Conservation (phyloP, 2,113 vertebrate genomes). For the Thamnaconus septentrionalis region DNA sequence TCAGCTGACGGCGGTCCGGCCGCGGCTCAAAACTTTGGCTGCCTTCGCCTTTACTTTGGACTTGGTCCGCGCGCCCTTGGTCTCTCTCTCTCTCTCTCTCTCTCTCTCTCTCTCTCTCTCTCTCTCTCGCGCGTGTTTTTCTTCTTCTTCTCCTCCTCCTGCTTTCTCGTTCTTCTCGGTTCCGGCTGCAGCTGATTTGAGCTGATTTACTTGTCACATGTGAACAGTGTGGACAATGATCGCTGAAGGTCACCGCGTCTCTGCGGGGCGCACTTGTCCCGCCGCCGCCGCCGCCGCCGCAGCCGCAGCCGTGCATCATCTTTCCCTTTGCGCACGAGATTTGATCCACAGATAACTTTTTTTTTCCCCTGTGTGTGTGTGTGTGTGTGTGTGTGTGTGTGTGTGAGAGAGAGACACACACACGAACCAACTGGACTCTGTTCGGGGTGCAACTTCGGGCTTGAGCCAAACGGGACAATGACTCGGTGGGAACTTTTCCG, state of each 20-base stretch:
- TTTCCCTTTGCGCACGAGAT: slow-evolving; percentile 30
- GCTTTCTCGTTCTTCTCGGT: too few species aligned
- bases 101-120: too few species aligned
- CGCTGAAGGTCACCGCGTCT: slow-evolving; percentile 36
- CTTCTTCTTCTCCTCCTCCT: too few species aligned
- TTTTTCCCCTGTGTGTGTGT: not conserved
- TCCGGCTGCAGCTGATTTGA: not conserved
- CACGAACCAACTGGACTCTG: not conserved
- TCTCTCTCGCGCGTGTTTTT: too few species aligned
- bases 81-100: too few species aligned
- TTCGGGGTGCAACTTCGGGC: slow-evolving; percentile 26
- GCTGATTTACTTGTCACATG: slow-evolving; percentile 22
- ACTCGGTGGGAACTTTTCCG: slow-evolving; percentile 44
- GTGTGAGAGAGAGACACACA: not conserved
- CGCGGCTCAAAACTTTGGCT: slow-evolving; percentile 13
- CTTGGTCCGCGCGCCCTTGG: too few species aligned
- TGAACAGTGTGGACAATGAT: slow-evolving; percentile 53
- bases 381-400: too few species aligned
- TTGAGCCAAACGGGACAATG: slow-evolving; percentile 37
- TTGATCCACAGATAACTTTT: slow-evolving; percentile 64
- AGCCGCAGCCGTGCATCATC: not conserved
- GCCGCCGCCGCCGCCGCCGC: slow-evolving; percentile 17
- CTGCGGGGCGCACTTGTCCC: slow-evolving; percentile 31
- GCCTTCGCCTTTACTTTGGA: not conserved
- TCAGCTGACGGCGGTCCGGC: slow-evolving; percentile 3